Evolutionary conservation across 2,888 invertebrate genomes (phyloP), one percentile per base, ranked within the genome.

Genomic region (Hyppa rectilinea): DNA sequence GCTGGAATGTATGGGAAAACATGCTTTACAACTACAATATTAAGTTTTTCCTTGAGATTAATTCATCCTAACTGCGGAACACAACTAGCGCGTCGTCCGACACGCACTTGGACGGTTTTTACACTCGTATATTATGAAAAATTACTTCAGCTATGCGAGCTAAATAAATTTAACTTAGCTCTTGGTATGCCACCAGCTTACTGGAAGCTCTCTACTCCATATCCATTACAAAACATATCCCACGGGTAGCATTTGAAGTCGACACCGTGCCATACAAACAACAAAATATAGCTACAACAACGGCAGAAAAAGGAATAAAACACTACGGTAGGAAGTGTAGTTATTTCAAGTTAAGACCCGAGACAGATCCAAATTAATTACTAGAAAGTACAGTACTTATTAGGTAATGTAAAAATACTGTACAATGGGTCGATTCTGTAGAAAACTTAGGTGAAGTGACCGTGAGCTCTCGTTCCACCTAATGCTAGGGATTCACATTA

Each of bases 311-410:
- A 26, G 7, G 43, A 70, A 43, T 36, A 3, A 38, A 52, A 34
- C 10, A 56, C 20, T 26, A 29, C 43, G 47, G 36, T 43, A 65
- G 34, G 5, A 36, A 26, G 34, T 45, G 58, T 64, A 79, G 70
- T 63, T 58, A 62, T 70, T 75, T 79, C 31, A 58, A 74, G 36
- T 63, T 56, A 66, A 79, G 75, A 59, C 50, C 31, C 31, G 36
- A 43, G 5, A 23, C 36, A 29, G 50, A 31, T 62, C 9, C 12
- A 52, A 75, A 67, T 66, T 53, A 75, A 70, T 78, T 61, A 29
- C 64, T 61, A 34, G 43, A 34, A 61, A 53, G 20, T 31, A 50
- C 20, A 6, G 38, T 53, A 58, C 26, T n/a, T 14, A 4, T 14
- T 0, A 29, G 4, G 14, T 9, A 26, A 40, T 58, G 20, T 4